Base-by-base conservation (phyloP, 2,113 vertebrate species). In the Gopherus flavomarginatus region DNA sequence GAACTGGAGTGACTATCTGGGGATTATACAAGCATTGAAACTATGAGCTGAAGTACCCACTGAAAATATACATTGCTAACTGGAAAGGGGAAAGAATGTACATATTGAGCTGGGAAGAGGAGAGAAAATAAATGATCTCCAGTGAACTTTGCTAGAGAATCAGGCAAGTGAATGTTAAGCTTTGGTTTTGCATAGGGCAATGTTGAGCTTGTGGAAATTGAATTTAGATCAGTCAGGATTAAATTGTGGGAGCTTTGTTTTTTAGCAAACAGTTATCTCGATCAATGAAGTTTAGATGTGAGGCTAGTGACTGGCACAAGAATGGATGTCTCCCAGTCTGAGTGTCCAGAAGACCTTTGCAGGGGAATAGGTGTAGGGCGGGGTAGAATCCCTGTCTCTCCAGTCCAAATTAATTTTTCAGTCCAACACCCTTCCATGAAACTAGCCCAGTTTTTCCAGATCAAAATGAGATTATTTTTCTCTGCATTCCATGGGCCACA, bases 1-100 rank as follows among this genome's bases (percentile, higher is more conserved):
- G 77, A 81, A 95, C 92, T 97, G 96, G 94, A 96, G 90, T 96
- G 95, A 93, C 87, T 97, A 95, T 80, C 88, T 91, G 94, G 91
- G 86, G 94, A 93, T 95, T 95, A 57, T 93, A 85, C 83, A 96
- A 97, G 91, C 87, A 91, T 72, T 96, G 94, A 97, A 98, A 97
- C 88, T 90, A 59, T 89, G 88, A 96, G 72, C 87, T 94, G 92
- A 97, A 97, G 96, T 95, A 90, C 57, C 90, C 75, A 91, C 59
- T 86, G 94, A 97, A 92, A 94, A 96, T 95, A 97, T 96, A 80
- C 91, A 92, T 93, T 75, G 50, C 91, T 92, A 96, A 96, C 97
- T 96, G 94, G 78, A 95, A 97, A 97, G 90, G 4, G 26, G 69
- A 91, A 96, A 88, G 44, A 92, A 90, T 87, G 90, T 2, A 82